Conservation (phyloP, 2,113 vertebrate genomes). For the Hylia prasina region DNA sequence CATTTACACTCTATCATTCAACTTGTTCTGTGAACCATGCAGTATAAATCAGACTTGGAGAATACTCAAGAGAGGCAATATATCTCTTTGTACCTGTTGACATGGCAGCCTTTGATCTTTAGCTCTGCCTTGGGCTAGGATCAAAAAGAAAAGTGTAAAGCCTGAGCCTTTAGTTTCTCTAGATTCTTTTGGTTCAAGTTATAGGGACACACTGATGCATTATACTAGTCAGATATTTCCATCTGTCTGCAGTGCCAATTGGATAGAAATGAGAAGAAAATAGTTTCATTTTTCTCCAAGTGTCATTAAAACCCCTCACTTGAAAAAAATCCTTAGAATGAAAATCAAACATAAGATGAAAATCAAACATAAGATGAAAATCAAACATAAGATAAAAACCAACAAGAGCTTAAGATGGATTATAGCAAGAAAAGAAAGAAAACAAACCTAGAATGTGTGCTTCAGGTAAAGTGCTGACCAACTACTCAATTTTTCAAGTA, state of each 20-base stretch:
- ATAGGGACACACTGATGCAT: neutral
- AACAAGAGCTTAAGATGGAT: neutral
- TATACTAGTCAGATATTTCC: neutral
- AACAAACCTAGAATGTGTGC: neutral
- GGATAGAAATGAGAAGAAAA: neutral
- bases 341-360: neutral
- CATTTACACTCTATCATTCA: neutral
- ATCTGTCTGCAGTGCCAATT: neutral
- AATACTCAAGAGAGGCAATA: neutral
- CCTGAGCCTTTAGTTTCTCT: neutral
- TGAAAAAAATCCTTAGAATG: neutral
- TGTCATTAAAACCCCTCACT: neutral
- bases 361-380: neutral
- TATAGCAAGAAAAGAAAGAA: neutral
- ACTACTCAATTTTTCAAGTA: neutral
- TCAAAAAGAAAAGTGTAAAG: neutral
- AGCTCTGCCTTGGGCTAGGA: neutral
- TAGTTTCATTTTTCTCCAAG: neutral
- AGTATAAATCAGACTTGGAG: neutral
- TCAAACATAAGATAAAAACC: neutral
- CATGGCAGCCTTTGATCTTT: constrained; percentile 1
- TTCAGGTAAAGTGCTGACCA: neutral
- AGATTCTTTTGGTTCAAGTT: neutral
- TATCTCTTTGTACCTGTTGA: neutral
- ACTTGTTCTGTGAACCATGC: neutral